phyloP scores from a whole-genome alignment of 2,113 vertebrate genomes.

The Conger conger region DNA sequence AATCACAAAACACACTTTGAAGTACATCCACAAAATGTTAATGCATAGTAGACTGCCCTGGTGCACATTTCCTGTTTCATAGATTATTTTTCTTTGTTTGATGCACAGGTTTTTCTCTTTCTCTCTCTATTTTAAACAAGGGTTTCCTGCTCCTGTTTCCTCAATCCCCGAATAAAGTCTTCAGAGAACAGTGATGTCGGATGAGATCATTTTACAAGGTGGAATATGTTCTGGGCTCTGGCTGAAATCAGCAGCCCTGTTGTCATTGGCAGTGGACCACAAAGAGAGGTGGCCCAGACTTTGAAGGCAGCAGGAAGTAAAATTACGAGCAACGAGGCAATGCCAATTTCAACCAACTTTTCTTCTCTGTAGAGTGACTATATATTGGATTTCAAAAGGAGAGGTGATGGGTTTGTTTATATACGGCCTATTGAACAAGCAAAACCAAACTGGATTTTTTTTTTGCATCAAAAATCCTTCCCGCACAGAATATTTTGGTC shows the following conservation, averaged over 20 bases:
- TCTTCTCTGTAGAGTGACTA: background rate
- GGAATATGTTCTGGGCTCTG: constrained; percentile 26
- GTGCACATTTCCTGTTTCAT: background rate
- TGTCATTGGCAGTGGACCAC: constrained; percentile 46
- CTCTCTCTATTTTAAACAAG: constrained; percentile 27
- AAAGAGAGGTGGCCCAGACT: constrained; percentile 31
- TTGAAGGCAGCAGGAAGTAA: constrained; percentile 41
- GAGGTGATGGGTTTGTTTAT: no score
- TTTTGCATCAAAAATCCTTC: background rate
- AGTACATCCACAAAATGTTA: background rate
- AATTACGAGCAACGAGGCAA: constrained; percentile 44
- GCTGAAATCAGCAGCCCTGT: constrained; percentile 40
- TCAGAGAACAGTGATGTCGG: constrained; percentile 8
- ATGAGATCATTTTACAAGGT: constrained; percentile 28
- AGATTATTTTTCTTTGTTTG: background rate
- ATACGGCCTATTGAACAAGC: no score
- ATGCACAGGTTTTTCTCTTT: constrained; percentile 43
- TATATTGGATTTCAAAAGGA: background rate
- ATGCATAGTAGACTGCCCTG: background rate
- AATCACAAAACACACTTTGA: background rate
- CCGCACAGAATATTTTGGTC: no score
- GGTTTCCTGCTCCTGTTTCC: constrained; percentile 18
- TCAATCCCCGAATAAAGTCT: background rate
- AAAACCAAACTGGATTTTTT: background rate
- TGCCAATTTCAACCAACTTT: background rate